Base-by-base conservation (phyloP, 2,797 vertebrate genomes). In the Limosa lapponica region DNA sequence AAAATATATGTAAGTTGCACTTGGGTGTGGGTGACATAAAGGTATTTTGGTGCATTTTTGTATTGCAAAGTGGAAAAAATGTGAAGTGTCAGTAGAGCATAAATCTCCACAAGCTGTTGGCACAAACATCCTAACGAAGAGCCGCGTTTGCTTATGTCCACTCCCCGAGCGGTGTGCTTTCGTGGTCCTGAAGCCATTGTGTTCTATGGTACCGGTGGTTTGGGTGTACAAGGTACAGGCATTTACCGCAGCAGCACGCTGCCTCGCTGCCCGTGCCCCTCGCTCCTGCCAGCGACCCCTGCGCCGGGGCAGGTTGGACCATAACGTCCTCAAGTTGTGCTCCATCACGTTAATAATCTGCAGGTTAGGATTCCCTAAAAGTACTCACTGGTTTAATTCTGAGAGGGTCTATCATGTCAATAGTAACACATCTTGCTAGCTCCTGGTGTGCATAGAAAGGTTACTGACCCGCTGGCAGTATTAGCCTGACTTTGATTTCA, bases 261-360 rank as follows among this genome's bases (percentile, higher is more conserved):
- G 19, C 15, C 27, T 17, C 51, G 10, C 51, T 30, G 51, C 48
- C 46, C 5, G 11, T 11, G 22, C 48, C 48, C 48, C 25, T 13
- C 25, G 24, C 14, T 49, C 13, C 48, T 16, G 7, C 16, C 51
- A 11, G 27, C 16, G 10, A 52, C 16, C 16, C 51, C 28, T 18
- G 51, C 10, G 28, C 51, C 28, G 27, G 49, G 51, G 28, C 27
- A 30, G 51, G 51, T 27, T 52, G 51, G 75, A 32, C 18, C 11
- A 44, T 73, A 86, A 78, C 93, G 87, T 97, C 81, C 82, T 95
- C 89, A 82, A 52, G 57, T 96, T 94, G 61, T 71, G 67, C 72
- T 95, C 18, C 37, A 34, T 96, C 89, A 61, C 93, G 93, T 93
- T 94, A 95, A 84, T 95, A 79, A 95, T 96, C 70, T 95, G 16